Evolutionary conservation across 2,797 vertebrate genomes (phyloP).

Genomic region (Chelon auratus): DNA sequence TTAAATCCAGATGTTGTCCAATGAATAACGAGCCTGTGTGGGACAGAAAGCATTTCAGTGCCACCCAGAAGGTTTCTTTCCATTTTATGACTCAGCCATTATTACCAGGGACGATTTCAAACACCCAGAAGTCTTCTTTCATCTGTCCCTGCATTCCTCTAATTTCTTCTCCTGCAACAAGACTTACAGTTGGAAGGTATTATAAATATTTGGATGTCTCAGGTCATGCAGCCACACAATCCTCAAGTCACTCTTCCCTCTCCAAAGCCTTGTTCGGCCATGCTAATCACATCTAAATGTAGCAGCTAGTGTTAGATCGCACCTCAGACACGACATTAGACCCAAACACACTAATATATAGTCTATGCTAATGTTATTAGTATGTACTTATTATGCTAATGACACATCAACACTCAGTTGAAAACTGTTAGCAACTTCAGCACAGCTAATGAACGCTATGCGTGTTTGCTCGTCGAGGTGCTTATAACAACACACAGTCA

Average conservation of each 20-base stretch:
- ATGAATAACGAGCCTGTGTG: too few species aligned
- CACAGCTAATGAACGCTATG: neutral
- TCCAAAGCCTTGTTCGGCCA: neutral
- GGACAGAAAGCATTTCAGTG: neutral
- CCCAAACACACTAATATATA: neutral
- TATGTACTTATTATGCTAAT: neutral
- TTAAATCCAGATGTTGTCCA: neutral
- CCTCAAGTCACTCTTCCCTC: neutral
- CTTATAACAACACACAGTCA: fast-evolving
- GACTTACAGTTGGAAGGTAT: neutral
- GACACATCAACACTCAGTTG: neutral
- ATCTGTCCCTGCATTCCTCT: conserved; percentile 20
- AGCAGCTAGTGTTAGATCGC: neutral
- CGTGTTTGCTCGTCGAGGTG: fast-evolving
- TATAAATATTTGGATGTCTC: conserved; percentile 19
- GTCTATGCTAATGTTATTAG: neutral
- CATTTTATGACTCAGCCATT: neutral
- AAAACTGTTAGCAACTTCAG: conserved; percentile 16
- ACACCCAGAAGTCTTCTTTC: neutral
- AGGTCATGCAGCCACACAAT: neutral
- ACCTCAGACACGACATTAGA: too few species aligned
- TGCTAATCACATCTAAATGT: conserved; percentile 23
- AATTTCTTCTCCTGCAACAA: conserved; percentile 23
- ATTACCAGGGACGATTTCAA: neutral
- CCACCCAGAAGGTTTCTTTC: conserved; percentile 1